Percentiles rank a stretch among this genome's conserved stretches.
These are phyloP conservation scores for Chalcis sispes DNA, from an alignment of 2,888 invertebrate genomes.

Conservation along the genomic window DNA sequence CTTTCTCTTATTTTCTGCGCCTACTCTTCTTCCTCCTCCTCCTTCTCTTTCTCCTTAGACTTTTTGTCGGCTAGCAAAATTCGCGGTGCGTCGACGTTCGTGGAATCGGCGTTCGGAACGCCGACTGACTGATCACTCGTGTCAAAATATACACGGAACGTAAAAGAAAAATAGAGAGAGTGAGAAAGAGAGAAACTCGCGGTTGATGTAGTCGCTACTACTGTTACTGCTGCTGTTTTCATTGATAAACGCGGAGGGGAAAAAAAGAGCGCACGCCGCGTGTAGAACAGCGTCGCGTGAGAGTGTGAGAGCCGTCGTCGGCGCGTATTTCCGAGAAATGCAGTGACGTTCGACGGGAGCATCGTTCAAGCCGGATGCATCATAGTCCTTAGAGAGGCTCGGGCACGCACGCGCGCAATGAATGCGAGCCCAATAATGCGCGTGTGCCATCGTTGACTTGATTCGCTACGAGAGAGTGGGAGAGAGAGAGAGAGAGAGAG, in stretches of 20 bases:
- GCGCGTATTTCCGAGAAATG: conserved; percentile 43
- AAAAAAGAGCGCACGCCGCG: not conserved
- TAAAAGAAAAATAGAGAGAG: not conserved
- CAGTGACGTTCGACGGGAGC: conserved; percentile 39
- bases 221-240: conserved; percentile 10
- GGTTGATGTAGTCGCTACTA: not conserved
- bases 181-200: too few relatives aligned
- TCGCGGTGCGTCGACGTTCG: too few relatives aligned
- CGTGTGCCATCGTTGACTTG: too few relatives aligned
- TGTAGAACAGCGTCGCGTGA: not conserved
- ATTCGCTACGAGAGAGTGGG: not conserved
- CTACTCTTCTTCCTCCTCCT: not conserved
- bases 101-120: conserved; percentile 14
- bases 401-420: too few relatives aligned
- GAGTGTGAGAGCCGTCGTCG: not conserved
- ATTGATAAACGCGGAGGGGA: conserved; percentile 33
- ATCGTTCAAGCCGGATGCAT: conserved; percentile 15
- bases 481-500: not conserved
- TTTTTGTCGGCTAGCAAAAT: not conserved
- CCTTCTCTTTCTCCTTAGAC: not conserved
- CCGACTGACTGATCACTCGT: not conserved
- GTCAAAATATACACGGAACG: not conserved
- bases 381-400: not conserved
- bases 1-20: conserved; percentile 5
- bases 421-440: too few relatives aligned